Conservation (phyloP, 1,140 invertebrate genomes). For the Vanessa atalanta region DNA sequence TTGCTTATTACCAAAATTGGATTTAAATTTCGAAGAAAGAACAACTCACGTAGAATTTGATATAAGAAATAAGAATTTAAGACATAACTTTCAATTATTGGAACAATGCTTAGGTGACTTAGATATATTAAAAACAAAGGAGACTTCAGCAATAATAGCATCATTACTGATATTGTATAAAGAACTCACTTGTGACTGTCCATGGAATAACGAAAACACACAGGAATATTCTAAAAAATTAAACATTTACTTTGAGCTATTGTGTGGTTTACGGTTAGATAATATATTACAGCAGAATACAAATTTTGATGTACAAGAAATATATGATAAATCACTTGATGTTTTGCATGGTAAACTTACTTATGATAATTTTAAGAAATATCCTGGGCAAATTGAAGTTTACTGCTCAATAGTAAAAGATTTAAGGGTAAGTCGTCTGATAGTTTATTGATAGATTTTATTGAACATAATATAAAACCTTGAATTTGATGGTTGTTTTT, state of each 20-base stretch:
- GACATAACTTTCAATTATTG: constrained; percentile 46
- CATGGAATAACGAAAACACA: constrained; percentile 52
- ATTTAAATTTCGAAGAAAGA: constrained; percentile 53
- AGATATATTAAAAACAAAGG: constrained; percentile 38
- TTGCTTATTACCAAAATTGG: constrained; percentile 59
- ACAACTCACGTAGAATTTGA: constrained; percentile 53
- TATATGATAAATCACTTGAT: constrained; percentile 60
- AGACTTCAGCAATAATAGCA: constrained; percentile 40
- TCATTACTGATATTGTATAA: constrained; percentile 54
- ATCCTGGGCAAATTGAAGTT: constrained; percentile 62
- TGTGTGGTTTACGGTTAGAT: constrained; percentile 44
- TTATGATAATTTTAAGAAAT: constrained; percentile 56
- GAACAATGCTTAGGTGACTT: constrained; percentile 46
- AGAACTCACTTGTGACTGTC: constrained; percentile 48
- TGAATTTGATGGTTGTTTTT: constrained; percentile 31
- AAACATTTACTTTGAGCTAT: constrained; percentile 49
- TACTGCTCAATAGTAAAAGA: constrained; percentile 52
- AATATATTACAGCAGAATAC: constrained; percentile 47
- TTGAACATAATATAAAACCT: neutral
- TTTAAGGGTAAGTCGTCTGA: constrained; percentile 46
- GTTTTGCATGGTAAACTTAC: constrained; percentile 57
- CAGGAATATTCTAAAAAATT: constrained; percentile 49
- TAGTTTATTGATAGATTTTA: neutral
- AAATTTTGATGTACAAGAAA: constrained; percentile 49
- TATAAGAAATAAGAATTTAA: constrained; percentile 51